phyloP scores from a whole-genome alignment of 2,888 invertebrate species.

The Dasypolia templi region DNA sequence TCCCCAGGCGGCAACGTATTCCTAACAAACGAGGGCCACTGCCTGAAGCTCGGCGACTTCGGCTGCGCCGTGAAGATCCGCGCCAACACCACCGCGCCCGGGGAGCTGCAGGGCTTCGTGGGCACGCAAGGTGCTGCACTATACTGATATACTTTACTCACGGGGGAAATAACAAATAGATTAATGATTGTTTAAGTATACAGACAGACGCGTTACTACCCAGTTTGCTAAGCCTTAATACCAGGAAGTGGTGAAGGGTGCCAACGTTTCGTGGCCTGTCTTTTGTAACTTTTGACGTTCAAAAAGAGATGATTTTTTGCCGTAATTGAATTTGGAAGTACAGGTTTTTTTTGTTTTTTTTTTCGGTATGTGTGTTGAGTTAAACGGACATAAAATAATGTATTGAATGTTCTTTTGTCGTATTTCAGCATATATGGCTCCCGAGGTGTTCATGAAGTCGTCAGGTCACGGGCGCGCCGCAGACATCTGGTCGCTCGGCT shows the following conservation, averaged over 20 bases:
- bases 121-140: conserved; percentile 95
- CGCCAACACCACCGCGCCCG: conserved; percentile 95
- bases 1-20: conserved; percentile 97
- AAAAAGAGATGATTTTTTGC: not conserved
- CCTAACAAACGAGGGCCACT: conserved; percentile 95
- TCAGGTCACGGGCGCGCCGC: conserved; percentile 98
- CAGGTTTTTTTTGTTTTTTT: no score
- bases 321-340: not conserved
- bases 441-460: conserved; percentile 97
- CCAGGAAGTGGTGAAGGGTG: no score
- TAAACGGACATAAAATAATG: not conserved
- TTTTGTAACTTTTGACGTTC: not conserved
- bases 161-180: not conserved
- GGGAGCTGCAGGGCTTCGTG: conserved; percentile 96
- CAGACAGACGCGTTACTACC: no score
- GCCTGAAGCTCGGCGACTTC: conserved; percentile 98
- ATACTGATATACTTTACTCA: not conserved
- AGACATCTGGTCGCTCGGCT: conserved; percentile 99
- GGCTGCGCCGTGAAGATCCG: conserved; percentile 98
- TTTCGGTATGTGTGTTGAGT: no score
- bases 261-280: not conserved
- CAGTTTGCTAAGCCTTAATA: not conserved
- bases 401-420: not conserved
- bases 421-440: conserved; percentile 97
- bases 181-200: no score